These are phyloP conservation scores for Plutomurus gul DNA, from an alignment of 1,140 invertebrate species.

Conservation along the genomic window DNA sequence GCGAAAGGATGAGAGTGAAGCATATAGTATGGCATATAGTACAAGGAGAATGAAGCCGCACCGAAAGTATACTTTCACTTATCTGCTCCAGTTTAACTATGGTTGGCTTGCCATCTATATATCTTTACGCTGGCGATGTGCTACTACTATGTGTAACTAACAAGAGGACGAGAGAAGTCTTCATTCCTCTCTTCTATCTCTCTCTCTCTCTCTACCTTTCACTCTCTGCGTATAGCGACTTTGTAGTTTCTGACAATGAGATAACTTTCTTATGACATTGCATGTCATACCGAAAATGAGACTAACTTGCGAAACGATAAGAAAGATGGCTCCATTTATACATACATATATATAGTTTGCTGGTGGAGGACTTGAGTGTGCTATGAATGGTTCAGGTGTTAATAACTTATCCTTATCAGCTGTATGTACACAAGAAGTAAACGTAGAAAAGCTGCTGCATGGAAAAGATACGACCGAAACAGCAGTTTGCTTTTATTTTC, in stretches of 20 bases:
- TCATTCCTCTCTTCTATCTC: no score
- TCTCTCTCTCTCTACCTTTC: no score
- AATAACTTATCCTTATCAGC: neutral
- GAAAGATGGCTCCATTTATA: neutral
- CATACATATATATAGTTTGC: no score
- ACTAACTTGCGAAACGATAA: neutral
- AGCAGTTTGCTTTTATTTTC: no score
- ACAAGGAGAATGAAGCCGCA: neutral
- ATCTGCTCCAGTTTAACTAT: neutral
- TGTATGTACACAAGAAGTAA: no score
- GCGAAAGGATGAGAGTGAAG: neutral
- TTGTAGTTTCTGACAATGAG: neutral
- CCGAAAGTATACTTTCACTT: neutral
- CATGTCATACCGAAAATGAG: neutral
- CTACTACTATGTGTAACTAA: no score
- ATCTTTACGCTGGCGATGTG: no score
- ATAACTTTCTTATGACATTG: constrained; percentile 16
- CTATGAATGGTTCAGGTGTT: neutral
- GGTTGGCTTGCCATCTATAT: neutral
- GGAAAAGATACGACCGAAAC: no score
- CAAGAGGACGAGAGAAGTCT: no score
- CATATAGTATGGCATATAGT: neutral
- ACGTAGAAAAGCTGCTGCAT: no score
- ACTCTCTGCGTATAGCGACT: no score
- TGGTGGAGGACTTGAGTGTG: no score